phyloP scores from a whole-genome alignment of 2,888 invertebrate genomes.

The Empis stercorea region DNA sequence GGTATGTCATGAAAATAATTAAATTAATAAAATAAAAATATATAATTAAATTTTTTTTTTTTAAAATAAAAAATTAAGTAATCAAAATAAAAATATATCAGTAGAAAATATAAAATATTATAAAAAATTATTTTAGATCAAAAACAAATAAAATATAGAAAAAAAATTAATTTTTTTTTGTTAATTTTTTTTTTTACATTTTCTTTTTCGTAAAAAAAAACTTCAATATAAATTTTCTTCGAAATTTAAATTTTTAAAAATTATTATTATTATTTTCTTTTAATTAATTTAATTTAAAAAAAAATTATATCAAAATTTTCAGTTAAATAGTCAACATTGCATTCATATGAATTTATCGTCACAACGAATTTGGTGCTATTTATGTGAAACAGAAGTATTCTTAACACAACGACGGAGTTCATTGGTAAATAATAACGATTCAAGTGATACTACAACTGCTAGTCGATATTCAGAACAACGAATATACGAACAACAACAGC shows the following conservation, averaged over 20 bases:
- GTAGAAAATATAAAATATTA: not conserved
- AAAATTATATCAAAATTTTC: slow-evolving; percentile 11
- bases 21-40: not conserved
- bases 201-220: not conserved
- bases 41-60: too few species aligned
- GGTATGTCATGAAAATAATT: slow-evolving; percentile 34
- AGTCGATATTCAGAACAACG: slow-evolving; percentile 11
- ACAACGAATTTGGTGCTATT: slow-evolving; percentile 77
- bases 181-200: not conserved
- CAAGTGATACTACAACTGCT: slow-evolving; percentile 10
- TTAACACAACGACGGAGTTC: slow-evolving; percentile 30
- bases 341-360: slow-evolving; percentile 77
- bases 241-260: too few species aligned
- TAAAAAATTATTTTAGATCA: too few species aligned
- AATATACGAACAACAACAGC: slow-evolving; percentile 5
- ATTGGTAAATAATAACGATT: slow-evolving; percentile 6
- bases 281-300: too few species aligned
- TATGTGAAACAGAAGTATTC: slow-evolving; percentile 72
- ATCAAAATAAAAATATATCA: slow-evolving; percentile 1
- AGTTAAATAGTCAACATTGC: slow-evolving; percentile 55
- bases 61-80: not conserved
- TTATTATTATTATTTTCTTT: too few species aligned
- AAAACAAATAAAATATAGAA: not conserved
- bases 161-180: not conserved
- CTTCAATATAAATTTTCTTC: too few species aligned